Evolutionary conservation across 1,140 invertebrate genomes (phyloP).

Genomic region (Pomacea maculata): DNA sequence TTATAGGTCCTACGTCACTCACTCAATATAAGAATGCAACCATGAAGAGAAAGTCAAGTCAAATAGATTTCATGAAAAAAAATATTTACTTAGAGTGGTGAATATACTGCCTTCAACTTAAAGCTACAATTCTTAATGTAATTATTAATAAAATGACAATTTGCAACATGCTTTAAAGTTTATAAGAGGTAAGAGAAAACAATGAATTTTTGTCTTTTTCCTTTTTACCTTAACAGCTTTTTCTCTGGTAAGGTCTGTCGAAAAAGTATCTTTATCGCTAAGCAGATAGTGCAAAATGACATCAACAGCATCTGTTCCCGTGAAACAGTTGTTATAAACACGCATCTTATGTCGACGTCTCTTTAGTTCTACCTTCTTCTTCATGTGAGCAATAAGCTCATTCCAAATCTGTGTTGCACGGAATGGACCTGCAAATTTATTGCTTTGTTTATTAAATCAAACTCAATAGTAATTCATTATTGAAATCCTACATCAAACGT

Average conservation of each 20-base stretch:
- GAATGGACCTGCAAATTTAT: slow-evolving; percentile 55
- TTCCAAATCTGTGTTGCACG: slow-evolving; percentile 64
- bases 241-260: slow-evolving; percentile 56
- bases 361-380: slow-evolving; percentile 59
- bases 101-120: too few relatives aligned
- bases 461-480: background rate
- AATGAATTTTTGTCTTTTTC: background rate
- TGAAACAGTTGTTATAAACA: slow-evolving; percentile 68
- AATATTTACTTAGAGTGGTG: too few relatives aligned
- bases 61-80: too few relatives aligned
- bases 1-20: too few relatives aligned
- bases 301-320: slow-evolving; percentile 68
- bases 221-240: slow-evolving; percentile 60
- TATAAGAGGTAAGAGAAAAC: background rate
- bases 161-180: background rate
- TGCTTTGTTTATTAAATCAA: background rate
- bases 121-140: too few relatives aligned
- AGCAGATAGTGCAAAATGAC: slow-evolving; percentile 60
- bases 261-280: slow-evolving; percentile 54
- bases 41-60: too few relatives aligned
- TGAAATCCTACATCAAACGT: too few relatives aligned
- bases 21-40: too few relatives aligned
- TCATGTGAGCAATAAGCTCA: slow-evolving; percentile 57
- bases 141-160: too few relatives aligned
- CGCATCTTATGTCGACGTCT: slow-evolving; percentile 65